phyloP scores from a whole-genome alignment of 1,140 invertebrate species.

The Pteromalus puparum region DNA sequence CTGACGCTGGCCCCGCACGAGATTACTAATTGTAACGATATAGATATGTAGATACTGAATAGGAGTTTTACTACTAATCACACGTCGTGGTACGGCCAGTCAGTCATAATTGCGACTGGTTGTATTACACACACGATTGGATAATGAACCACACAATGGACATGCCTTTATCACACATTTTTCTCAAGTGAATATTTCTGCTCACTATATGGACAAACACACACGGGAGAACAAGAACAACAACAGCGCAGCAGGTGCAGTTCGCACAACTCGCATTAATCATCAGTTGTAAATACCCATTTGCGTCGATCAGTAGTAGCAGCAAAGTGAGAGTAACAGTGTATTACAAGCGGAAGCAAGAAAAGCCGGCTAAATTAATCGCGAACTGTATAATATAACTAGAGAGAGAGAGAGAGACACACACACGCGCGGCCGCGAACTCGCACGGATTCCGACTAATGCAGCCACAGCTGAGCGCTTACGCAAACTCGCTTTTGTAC shows the following conservation, averaged over 20 bases:
- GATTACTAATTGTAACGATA: constrained; percentile 1
- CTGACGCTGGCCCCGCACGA: background rate
- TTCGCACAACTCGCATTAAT: background rate
- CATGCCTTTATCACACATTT: background rate
- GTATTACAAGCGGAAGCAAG: background rate
- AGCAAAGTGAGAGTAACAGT: background rate
- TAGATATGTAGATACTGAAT: background rate
- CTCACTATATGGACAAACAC: too few species aligned
- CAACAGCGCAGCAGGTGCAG: too few species aligned
- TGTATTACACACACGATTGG: too few species aligned
- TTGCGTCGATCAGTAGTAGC: background rate
- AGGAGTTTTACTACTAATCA: background rate
- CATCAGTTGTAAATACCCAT: constrained; percentile 11
- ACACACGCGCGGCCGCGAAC: background rate
- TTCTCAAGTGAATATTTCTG: background rate
- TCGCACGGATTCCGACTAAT: background rate
- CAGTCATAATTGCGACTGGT: background rate
- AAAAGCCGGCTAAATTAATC: background rate
- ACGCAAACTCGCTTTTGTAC: background rate
- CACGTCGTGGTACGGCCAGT: background rate
- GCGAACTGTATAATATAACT: background rate
- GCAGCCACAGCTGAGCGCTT: background rate
- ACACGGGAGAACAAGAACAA: too few species aligned
- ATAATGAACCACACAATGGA: background rate
- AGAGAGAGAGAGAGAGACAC: background rate